Conservation (phyloP, 2,888 invertebrate genomes). For the Globia sparganii region DNA sequence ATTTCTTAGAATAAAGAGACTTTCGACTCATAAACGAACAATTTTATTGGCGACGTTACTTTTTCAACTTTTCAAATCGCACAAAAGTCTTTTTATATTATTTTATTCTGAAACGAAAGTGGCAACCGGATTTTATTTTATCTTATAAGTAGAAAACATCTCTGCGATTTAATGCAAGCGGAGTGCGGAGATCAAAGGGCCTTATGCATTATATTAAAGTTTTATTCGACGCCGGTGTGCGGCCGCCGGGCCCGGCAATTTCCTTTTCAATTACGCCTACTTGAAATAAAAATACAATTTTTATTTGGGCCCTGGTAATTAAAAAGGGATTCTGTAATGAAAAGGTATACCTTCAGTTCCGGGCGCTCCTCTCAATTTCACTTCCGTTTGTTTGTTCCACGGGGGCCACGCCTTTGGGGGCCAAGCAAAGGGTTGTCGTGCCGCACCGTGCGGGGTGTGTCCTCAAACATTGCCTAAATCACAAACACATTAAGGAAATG, state of each 20-base stretch:
- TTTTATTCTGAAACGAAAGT: slow-evolving; percentile 60
- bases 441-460: slow-evolving; percentile 76
- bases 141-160: slow-evolving; percentile 77
- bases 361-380: slow-evolving; percentile 89
- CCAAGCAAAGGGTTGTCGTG: slow-evolving; percentile 84
- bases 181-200: slow-evolving; percentile 89
- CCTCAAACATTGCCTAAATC: slow-evolving; percentile 77
- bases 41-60: slow-evolving; percentile 71
- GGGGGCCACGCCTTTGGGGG: slow-evolving; percentile 85
- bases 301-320: slow-evolving; percentile 89
- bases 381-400: slow-evolving; percentile 89
- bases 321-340: slow-evolving; percentile 90
- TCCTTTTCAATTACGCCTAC: slow-evolving; percentile 90
- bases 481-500: slow-evolving; percentile 72
- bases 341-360: slow-evolving; percentile 90
- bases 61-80: slow-evolving; percentile 62
- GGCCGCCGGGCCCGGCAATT: slow-evolving; percentile 85
- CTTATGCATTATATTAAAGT: slow-evolving; percentile 90
- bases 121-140: slow-evolving; percentile 68
- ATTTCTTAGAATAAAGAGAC: slow-evolving; percentile 73
- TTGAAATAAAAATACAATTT: slow-evolving; percentile 90
- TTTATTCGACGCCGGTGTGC: slow-evolving; percentile 85
- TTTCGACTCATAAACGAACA: slow-evolving; percentile 74
- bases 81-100: slow-evolving; percentile 58
- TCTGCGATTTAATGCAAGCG: slow-evolving; percentile 85